phyloP scores from a whole-genome alignment of 2,113 vertebrate genomes.

The Elephas maximus region DNA sequence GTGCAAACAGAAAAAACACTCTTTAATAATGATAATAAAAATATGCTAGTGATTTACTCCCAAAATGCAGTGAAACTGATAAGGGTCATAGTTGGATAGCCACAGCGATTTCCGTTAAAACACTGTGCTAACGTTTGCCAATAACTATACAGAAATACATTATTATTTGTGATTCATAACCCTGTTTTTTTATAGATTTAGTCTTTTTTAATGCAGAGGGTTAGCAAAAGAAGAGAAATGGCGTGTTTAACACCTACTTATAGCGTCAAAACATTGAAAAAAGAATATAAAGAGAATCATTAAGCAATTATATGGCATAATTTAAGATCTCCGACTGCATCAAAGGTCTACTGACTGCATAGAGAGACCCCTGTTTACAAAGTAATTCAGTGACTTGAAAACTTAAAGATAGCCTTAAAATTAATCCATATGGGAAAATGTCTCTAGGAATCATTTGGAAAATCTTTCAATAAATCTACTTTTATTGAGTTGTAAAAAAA shows the following conservation, averaged over 20 bases:
- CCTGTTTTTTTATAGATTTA: conserved; percentile 5
- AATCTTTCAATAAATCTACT: conserved; percentile 29
- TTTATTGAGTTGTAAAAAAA: conserved; percentile 13
- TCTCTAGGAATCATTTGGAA: conserved; percentile 10
- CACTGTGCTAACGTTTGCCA: not conserved
- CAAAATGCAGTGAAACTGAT: conserved; percentile 48
- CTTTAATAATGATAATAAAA: conserved; percentile 29
- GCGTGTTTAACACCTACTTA: not conserved
- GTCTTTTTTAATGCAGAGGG: conserved; percentile 26
- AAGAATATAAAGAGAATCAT: conserved; percentile 51
- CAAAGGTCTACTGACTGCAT: not conserved
- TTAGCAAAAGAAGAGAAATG: conserved; percentile 19
- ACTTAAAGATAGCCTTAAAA: conserved; percentile 56
- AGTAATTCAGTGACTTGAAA: conserved; percentile 33
- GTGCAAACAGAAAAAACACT: not conserved
- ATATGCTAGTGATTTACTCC: not conserved
- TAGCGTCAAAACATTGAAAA: conserved; percentile 38
- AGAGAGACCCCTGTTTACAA: conserved; percentile 57
- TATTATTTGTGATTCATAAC: conserved; percentile 27
- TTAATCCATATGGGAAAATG: conserved; percentile 13
- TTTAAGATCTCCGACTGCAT: not conserved
- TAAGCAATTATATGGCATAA: conserved; percentile 55
- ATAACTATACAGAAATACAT: not conserved
- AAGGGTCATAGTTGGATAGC: not conserved
- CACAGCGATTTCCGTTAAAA: not conserved